Evolutionary conservation across 1,140 invertebrate species (phyloP), one percentile per base, ranked within the genome.

Genomic region (Cardiocondyla obscurior): DNA sequence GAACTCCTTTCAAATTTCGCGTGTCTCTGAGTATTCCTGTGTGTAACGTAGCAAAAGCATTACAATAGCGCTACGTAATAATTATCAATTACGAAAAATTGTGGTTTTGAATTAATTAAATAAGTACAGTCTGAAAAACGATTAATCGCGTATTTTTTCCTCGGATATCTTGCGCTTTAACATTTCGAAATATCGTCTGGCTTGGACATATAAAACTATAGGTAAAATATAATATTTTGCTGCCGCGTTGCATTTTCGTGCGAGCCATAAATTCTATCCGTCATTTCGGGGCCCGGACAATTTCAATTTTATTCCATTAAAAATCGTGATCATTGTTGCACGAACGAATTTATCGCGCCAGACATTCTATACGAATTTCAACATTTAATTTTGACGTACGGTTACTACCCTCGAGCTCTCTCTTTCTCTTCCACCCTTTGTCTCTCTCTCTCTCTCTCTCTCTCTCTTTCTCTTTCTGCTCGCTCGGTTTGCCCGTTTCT

Each of bases 321-420:
- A 81, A 81, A 70, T 81, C 69, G 69, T 73, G 79, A 81, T 81
- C 69, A 81, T 81, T 81, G 79, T 81, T 73, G 79, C 55, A 60
- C 67, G 79, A 60, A 81, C 42, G 69, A 81, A 81, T 72, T 81
- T 81, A 81, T 73, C 79, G 79, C 79, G 79, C 42, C 65, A 81
- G 55, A 81, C 69, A 81, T 81, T 81, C 69, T 81, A 70, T 69
- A 72, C 39, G 79, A 81, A 81, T 81, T 82, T 82, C 81, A 82
- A 74, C 81, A 74, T 82, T 82, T 76, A 82, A 82, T 82, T 74
- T 74, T 76, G 69, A 82, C 70, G 72, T 76, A 67, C 74, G 82
- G 62, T 67, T 69, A 58, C 60, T 67, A 84, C 65, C 77, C 64
- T 65, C 57, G n/a, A 60, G 53, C 57, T 65, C 55, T 14, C 74